Percentiles rank a stretch among this genome's conserved stretches.
These are phyloP conservation scores for Caenorhabditis becei DNA, from an alignment of 2,888 invertebrate genomes.

Conservation along the genomic window DNA sequence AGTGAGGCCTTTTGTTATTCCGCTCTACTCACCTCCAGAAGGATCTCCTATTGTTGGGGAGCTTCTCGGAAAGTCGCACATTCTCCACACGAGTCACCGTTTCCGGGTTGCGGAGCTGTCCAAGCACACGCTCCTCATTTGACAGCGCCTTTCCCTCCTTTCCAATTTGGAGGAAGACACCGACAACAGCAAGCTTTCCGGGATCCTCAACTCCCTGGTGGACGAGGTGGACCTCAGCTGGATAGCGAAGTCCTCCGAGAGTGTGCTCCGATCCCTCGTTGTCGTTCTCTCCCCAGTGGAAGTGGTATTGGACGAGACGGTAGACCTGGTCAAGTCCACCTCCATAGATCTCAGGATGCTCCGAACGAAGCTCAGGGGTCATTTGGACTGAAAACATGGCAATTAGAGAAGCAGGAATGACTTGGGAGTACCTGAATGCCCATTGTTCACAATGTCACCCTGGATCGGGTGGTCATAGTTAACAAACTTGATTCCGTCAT, in stretches of 20 bases:
- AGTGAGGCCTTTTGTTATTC: conserved; percentile 24
- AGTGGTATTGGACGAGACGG: conserved; percentile 80
- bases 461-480: conserved; percentile 76
- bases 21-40: conserved; percentile 76
- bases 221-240: conserved; percentile 79
- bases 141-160: conserved; percentile 66
- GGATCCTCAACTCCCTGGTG: conserved; percentile 79
- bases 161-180: conserved; percentile 76
- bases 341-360: conserved; percentile 78
- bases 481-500: conserved; percentile 76
- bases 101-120: conserved; percentile 57
- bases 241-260: conserved; percentile 75
- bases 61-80: conserved; percentile 69
- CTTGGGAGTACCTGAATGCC: conserved; percentile 72
- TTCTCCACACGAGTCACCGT: conserved; percentile 62
- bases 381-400: conserved; percentile 75
- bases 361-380: conserved; percentile 70
- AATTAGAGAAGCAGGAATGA: background rate
- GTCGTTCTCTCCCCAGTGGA: conserved; percentile 79
- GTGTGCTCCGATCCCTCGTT: conserved; percentile 79
- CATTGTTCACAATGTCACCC: conserved; percentile 79
- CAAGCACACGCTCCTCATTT: conserved; percentile 62
- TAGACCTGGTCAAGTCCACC: conserved; percentile 79
- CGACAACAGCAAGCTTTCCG: conserved; percentile 76
- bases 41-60: conserved; percentile 71